These are phyloP conservation scores for Alcis repandata DNA, from an alignment of 2,888 invertebrate genomes.

Conservation along the genomic window DNA sequence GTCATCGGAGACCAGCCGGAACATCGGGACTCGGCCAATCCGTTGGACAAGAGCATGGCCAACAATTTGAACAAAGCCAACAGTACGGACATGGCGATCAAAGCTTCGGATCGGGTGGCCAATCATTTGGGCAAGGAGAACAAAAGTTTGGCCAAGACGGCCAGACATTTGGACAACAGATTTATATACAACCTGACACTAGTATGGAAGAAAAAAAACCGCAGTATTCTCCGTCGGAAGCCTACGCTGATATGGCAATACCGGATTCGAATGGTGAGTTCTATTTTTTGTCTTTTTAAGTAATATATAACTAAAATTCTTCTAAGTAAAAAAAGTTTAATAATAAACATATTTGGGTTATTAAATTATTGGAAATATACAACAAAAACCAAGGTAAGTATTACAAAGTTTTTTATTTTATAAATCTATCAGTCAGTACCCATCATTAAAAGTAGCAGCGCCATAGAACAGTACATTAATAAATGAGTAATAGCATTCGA, in stretches of 20 bases:
- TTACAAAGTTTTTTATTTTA: background rate
- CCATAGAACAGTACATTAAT: background rate
- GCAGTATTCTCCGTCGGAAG: constrained; percentile 68
- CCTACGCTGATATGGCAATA: constrained; percentile 51
- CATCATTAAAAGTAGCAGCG: constrained; percentile 2
- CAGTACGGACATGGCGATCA: background rate
- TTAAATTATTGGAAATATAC: background rate
- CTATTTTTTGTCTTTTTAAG: background rate
- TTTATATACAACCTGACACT: constrained; percentile 45
- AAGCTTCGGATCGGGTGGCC: background rate
- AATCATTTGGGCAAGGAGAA: background rate
- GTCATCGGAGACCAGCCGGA: no score
- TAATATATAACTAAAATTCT: no score
- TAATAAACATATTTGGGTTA: no score
- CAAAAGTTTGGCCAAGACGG: background rate
- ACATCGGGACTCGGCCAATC: background rate
- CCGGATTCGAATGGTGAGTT: constrained; percentile 35
- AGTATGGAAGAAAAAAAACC: constrained; percentile 34
- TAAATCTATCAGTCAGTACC: background rate
- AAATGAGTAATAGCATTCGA: background rate
- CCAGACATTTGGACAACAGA: background rate
- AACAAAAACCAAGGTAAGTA: background rate
- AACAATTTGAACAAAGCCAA: background rate
- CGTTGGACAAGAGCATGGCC: background rate
- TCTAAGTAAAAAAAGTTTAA: background rate